phyloP scores from a whole-genome alignment of 2,797 vertebrate genomes.

The Xenentodon cancila region DNA sequence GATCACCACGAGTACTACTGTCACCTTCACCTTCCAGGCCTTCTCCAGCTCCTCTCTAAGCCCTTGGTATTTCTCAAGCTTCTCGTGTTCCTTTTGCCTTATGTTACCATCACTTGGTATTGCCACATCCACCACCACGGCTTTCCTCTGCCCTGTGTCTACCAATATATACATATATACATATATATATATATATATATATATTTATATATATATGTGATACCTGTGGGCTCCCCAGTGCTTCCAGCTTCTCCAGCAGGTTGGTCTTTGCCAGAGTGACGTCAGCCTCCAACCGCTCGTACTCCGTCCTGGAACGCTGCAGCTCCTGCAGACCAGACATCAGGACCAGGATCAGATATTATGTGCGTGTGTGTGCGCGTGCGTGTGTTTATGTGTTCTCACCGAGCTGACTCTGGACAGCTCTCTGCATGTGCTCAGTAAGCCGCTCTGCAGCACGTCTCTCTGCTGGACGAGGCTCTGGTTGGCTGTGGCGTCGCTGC shows the following conservation, averaged over 20 bases:
- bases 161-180: too few species aligned
- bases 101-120: too few species aligned
- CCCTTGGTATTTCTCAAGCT: too few species aligned
- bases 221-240: constrained; percentile 86
- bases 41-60: too few species aligned
- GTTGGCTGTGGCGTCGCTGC: constrained; percentile 79
- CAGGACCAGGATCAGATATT: too few species aligned
- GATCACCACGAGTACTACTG: too few species aligned
- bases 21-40: too few species aligned
- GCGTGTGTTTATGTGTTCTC: constrained; percentile 50
- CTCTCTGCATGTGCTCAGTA: constrained; percentile 95
- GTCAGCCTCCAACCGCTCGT: constrained; percentile 89
- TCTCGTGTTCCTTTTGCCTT: too few species aligned
- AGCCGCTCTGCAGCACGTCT: constrained; percentile 93
- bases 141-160: too few species aligned
- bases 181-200: neutral
- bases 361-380: too few species aligned
- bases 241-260: constrained; percentile 91
- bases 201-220: neutral
- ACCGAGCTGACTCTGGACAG: constrained; percentile 89
- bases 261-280: constrained; percentile 89
- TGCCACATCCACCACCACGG: too few species aligned
- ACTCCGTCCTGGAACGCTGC: constrained; percentile 91
- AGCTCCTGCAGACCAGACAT: constrained; percentile 83
- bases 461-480: constrained; percentile 91